Evolutionary conservation across 2,888 invertebrate species (phyloP), one percentile per base, ranked within the genome.

Genomic region (Dicyrtomina minuta): DNA sequence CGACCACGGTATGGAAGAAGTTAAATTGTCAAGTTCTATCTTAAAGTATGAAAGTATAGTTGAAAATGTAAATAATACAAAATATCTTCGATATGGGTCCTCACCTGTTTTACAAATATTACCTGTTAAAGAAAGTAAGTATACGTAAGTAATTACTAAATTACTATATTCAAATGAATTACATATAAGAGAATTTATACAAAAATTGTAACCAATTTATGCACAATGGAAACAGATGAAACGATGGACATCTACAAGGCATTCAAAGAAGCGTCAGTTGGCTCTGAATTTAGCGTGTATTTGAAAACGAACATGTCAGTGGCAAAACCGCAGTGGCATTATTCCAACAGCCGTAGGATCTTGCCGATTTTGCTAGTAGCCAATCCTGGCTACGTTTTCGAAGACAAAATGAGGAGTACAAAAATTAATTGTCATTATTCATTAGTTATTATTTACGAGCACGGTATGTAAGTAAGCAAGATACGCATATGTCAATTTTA

Each of bases 1-100:
- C 81, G 90, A 90, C 81, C 91, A 91, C 81, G 90, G 91, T n/a
- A 88, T 90, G 87, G 80, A 84, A 2, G 81, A 83, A 33, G 85
- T 88, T 41, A 84, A 87, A n/a, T n/a, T n/a, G 80, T 80, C 88
- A 20, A 84, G 84, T 0, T 81, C 83, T 41, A 84, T 84, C 75
- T 80, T 88, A 43, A 82, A 82, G 70, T 27, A 27, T 17, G 22
- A 46, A 5, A 20, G 33, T 17, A 33, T 62, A n/a, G 17, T 51
- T 2, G 80, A 61, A 2, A 51, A 58, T 51, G 26, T 8, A 5
- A 41, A 66, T 44, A 22, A 51, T 10, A 62, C 82, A 51, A 80
- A 81, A 10, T 87, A 84, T 78, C 79, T 79, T 24, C 80, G 82
- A 53, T 83, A 84, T 71, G 86, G 86, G 1, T 80, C 83, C 0